Conservation (phyloP, 1,140 invertebrate genomes). For the Temnothorax longispinosus region DNA sequence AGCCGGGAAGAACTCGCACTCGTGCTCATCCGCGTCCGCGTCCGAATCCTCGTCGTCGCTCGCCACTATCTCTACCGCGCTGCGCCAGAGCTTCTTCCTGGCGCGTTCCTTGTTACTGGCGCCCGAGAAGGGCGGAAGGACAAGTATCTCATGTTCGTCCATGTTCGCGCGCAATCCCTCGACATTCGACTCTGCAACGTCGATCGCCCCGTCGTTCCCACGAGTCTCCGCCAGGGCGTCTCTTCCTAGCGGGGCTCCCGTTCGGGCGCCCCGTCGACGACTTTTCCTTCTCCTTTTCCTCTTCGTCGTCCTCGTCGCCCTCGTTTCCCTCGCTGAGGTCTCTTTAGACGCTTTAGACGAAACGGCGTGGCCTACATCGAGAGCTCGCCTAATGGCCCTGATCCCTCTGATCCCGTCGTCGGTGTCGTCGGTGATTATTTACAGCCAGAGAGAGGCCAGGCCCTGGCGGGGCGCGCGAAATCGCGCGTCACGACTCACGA, state of each 20-base stretch:
- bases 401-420: not conserved
- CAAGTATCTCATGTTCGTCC: slow-evolving; percentile 31
- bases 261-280: not conserved
- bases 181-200: slow-evolving; percentile 33
- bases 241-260: not conserved
- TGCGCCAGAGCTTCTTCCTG: slow-evolving; percentile 46
- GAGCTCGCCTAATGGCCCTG: too few relatives aligned
- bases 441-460: not conserved
- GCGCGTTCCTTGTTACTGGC: slow-evolving; percentile 1
- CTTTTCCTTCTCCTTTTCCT: not conserved
- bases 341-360: too few relatives aligned
- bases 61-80: slow-evolving; percentile 79
- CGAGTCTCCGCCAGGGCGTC: slow-evolving; percentile 33
- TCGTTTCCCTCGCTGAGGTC: too few relatives aligned
- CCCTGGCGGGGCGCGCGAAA: not conserved
- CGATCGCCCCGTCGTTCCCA: not conserved
- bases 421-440: slow-evolving; percentile 16
- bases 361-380: not conserved
- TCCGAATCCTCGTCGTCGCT: slow-evolving; percentile 83
- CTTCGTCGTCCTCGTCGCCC: not conserved
- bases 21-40: slow-evolving; percentile 79
- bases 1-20: slow-evolving; percentile 76
- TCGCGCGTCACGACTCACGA: not conserved
- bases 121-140: slow-evolving; percentile 3
- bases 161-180: not conserved